Percentiles rank a stretch among this genome's conserved stretches.
phyloP scores from a whole-genome alignment of 1,140 invertebrate genomes.

The Paracyclopina nana region DNA sequence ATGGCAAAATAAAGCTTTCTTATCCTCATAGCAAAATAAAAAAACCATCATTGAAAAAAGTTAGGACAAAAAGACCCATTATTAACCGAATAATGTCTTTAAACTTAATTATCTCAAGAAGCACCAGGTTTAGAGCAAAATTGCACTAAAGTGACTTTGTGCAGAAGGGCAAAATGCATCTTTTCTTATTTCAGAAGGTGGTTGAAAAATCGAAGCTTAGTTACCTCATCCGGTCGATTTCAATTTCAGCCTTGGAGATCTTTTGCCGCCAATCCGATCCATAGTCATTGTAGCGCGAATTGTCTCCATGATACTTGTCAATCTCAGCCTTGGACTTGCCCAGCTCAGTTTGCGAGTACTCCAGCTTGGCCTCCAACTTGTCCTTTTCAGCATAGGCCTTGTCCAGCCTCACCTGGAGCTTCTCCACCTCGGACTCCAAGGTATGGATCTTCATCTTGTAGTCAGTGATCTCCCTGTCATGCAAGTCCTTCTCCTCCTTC shows the following conservation, averaged over 20 bases:
- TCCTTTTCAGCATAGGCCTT: slow-evolving; percentile 71
- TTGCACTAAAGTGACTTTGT: too few relatives aligned
- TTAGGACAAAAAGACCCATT: too few relatives aligned
- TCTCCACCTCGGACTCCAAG: slow-evolving; percentile 44
- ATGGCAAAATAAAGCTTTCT: too few relatives aligned
- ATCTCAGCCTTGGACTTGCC: slow-evolving; percentile 81
- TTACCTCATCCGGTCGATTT: slow-evolving; percentile 50
- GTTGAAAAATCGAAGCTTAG: too few relatives aligned
- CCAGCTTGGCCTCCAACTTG: slow-evolving; percentile 65
- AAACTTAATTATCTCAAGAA: too few relatives aligned
- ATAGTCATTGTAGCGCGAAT: slow-evolving; percentile 67
- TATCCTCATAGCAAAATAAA: too few relatives aligned
- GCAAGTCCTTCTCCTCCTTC: slow-evolving; percentile 40
- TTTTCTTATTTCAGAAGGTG: too few relatives aligned
- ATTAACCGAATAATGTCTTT: too few relatives aligned
- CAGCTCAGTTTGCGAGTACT: slow-evolving; percentile 73
- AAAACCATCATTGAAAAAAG: too few relatives aligned
- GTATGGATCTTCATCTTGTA: slow-evolving; percentile 64
- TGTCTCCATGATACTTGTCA: slow-evolving; percentile 70
- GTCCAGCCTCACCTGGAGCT: slow-evolving; percentile 61
- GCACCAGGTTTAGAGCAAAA: too few relatives aligned
- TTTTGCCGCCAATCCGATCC: slow-evolving; percentile 67
- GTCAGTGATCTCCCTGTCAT: slow-evolving; percentile 78
- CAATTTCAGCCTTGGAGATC: slow-evolving; percentile 59
- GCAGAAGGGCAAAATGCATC: too few relatives aligned